Base-by-base conservation (phyloP, 2,888 invertebrate species). In the Smittia sp. region DNA sequence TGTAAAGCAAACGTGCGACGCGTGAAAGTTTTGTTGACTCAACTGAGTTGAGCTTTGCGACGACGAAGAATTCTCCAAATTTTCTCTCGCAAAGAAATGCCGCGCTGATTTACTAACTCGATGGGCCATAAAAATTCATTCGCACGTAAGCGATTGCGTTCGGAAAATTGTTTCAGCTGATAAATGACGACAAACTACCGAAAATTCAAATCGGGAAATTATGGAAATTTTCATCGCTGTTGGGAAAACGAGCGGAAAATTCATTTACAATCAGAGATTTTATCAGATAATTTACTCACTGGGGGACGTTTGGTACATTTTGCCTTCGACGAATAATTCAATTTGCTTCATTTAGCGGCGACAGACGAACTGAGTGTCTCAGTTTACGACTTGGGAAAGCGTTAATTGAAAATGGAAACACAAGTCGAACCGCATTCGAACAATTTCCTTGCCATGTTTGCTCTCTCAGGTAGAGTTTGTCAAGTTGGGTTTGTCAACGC, bases 171-270 rank as follows among this genome's bases (percentile, higher is more conserved):
- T n/a, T n/a, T n/a, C n/a, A 3, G 46, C 46, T 46, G 46, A 15
- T n/a, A 46, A 46, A 46, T 15, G 46, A 46, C 2, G n/a, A 46
- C 4, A 46, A 46, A 46, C 46, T 6, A 46, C 13, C 32, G 32
- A 46, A 58, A 58, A 58, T 58, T 9, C 11, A 58, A 58, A 58
- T 24, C 13, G 22, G 58, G 22, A 58, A 58, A 58, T 58, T 58
- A 58, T 58, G 58, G 58, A 58, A 58, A 58, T 58, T 58, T 46
- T 15, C 52, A 46, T 46, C n/a, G 3, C n/a, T 11, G 2, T 15
- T 3, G 32, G 32, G 9, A 32, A 32, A 32, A 32, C 32, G 32
- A 32, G 4, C 46, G 15, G 46, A 46, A 13, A 46, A 46, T 46
- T 32, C 32, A 46, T 46, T 46, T 46, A n/a, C 46, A n/a, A 46